Conservation (phyloP, 2,113 vertebrate genomes). For the Scomber scombrus region DNA sequence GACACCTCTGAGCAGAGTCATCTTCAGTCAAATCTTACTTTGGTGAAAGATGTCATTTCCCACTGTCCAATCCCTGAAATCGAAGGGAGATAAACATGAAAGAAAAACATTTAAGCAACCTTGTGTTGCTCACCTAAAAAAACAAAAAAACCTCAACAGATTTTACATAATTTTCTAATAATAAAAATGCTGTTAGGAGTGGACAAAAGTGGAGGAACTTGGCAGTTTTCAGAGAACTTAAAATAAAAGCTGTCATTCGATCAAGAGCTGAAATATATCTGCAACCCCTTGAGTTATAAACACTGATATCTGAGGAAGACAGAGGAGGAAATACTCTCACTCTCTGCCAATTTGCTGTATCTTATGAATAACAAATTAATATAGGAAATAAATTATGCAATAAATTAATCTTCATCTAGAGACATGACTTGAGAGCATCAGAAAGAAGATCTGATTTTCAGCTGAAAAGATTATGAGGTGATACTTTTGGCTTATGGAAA, state of each 20-base stretch:
- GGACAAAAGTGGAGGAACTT: not conserved
- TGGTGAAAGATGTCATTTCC: constrained; percentile 26
- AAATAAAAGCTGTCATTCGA: constrained; percentile 25
- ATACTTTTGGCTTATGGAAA: constrained; percentile 23
- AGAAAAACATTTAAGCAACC: constrained; percentile 5
- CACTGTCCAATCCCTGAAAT: constrained; percentile 15
- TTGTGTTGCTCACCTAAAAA: no score
- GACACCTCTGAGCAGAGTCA: constrained; percentile 20
- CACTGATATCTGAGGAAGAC: constrained; percentile 44
- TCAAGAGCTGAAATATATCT: constrained; percentile 47
- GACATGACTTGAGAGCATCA: constrained; percentile 22
- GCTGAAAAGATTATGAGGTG: constrained; percentile 13
- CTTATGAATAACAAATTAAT: constrained; percentile 66
- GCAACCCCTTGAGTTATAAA: constrained; percentile 41
- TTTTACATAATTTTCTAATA: not conserved
- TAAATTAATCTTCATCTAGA: constrained; percentile 56
- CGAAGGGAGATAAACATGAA: not conserved
- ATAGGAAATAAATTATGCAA: constrained; percentile 67
- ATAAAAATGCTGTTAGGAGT: not conserved
- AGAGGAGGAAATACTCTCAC: constrained; percentile 38
- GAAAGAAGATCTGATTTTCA: constrained; percentile 31
- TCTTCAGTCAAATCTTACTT: constrained; percentile 41
- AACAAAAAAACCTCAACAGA: not conserved
- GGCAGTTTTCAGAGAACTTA: not conserved
- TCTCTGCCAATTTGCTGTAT: constrained; percentile 49